Evolutionary conservation across 2,888 invertebrate genomes (phyloP), one percentile per base, ranked within the genome.

Genomic region (Lycaena phlaeas): DNA sequence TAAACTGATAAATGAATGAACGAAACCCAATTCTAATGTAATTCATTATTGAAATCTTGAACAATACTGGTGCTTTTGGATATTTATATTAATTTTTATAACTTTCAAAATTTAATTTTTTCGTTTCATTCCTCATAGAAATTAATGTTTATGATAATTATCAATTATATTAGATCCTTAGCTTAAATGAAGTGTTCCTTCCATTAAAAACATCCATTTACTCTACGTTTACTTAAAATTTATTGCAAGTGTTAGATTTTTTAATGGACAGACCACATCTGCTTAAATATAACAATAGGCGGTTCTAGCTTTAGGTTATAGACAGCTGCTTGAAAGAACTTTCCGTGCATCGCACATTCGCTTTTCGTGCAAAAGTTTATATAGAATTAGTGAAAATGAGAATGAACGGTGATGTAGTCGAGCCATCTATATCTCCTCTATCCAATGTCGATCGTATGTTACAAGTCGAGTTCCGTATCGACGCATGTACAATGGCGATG

Each of bases 341-440:
- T 68, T 72, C 70, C 84, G 84, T 84, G 84, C 82, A 82, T 73
- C 66, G 82, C 82, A 79, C 81, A 82, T 84, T 84, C 82, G 82
- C 81, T 75, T 77, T 72, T 81, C 82, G 82, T 84, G 82, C 82
- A 84, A 71, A 66, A 78, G 69, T 73, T 71, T 64, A 69, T 34
- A 34, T 62, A 78, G 64, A 74, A 68, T 76, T 59, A 67, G 78
- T 78, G 78, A 63, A 59, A 64, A 70, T 77, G 76, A 61, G 60
- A 67, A 76, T 79, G 81, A 76, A 66, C 68, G 70, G 78, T 79
- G 81, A 70, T 62, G 62, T 62, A 69, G 72, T 77, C 70, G 70
- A 68, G 72, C 75, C 70, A 66, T 73, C 82, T 79, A 82, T 81
- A 82, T 82, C 82, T 82, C 79, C 82, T 22, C 34, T 34, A 34